Evolutionary conservation across 2,797 vertebrate species (phyloP).

Genomic region (Typhlichthys eigenmanni): DNA sequence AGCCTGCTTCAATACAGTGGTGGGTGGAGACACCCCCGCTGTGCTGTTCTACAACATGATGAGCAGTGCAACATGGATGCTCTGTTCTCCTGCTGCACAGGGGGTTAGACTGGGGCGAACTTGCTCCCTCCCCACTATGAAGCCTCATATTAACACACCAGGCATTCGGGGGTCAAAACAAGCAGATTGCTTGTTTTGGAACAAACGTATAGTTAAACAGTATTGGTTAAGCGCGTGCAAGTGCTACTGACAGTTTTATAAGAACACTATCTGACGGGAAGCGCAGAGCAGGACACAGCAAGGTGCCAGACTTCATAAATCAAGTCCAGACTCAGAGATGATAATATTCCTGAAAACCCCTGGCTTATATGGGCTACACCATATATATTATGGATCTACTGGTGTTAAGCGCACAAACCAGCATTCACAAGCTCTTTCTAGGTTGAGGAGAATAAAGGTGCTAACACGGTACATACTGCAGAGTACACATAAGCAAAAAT

Average conservation of each 20-base stretch:
- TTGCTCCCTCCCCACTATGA: too few relatives aligned
- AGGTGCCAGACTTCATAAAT: slow-evolving; percentile 9
- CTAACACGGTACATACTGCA: slow-evolving; percentile 31
- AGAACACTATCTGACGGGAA: neutral
- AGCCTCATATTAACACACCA: too few relatives aligned
- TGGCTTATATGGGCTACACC: slow-evolving; percentile 4
- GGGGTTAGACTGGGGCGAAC: too few relatives aligned
- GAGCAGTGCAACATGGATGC: too few relatives aligned
- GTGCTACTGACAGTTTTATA: slow-evolving; percentile 57
- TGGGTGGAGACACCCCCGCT: too few relatives aligned
- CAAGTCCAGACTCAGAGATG: neutral
- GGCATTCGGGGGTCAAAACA: too few relatives aligned
- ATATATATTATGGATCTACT: neutral
- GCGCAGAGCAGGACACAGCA: slow-evolving; percentile 1
- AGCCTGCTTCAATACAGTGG: too few relatives aligned
- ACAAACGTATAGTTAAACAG: too few relatives aligned
- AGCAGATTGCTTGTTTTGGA: too few relatives aligned
- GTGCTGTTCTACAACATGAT: too few relatives aligned
- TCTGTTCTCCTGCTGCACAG: too few relatives aligned
- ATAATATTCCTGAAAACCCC: slow-evolving; percentile 1
- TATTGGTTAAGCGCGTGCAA: too few relatives aligned
- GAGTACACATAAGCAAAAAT: slow-evolving; percentile 31
- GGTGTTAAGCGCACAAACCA: neutral
- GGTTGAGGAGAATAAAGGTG: slow-evolving; percentile 10
- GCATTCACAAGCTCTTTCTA: slow-evolving; percentile 8